phyloP scores from a whole-genome alignment of 2,888 invertebrate species.

The Imbricaverruca yamaguchii region DNA sequence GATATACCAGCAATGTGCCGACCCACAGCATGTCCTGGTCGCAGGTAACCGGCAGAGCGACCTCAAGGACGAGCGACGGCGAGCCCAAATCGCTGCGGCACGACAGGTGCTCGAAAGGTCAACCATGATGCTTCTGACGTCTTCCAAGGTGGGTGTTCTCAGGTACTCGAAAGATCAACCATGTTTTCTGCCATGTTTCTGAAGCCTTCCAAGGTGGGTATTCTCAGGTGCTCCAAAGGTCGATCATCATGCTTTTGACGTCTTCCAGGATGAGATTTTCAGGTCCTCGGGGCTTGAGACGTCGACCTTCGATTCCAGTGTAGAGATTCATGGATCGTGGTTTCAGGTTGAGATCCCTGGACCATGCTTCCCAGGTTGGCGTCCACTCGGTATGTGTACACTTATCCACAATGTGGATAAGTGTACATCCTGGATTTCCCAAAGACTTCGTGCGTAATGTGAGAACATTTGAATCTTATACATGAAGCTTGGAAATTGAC shows the following conservation, averaged over 20 bases:
- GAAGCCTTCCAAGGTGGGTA: slow-evolving; percentile 94
- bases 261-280: slow-evolving; percentile 72
- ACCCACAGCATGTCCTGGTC: too few relatives aligned
- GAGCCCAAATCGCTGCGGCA: slow-evolving; percentile 94
- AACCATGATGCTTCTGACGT: slow-evolving; percentile 91
- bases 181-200: slow-evolving; percentile 78
- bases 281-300: slow-evolving; percentile 64
- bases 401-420: too few relatives aligned
- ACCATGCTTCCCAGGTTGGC: too few relatives aligned
- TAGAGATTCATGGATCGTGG: slow-evolving; percentile 40
- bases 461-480: too few relatives aligned
- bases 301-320: slow-evolving; percentile 93
- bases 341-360: too few relatives aligned
- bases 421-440: too few relatives aligned
- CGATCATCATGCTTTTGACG: slow-evolving; percentile 92
- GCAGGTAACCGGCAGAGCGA: slow-evolving; percentile 40
- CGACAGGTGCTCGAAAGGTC: slow-evolving; percentile 90
- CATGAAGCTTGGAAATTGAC: too few relatives aligned
- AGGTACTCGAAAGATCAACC: slow-evolving; percentile 41
- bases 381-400: too few relatives aligned
- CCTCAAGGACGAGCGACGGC: slow-evolving; percentile 74
- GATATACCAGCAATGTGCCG: too few relatives aligned
- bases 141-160: slow-evolving; percentile 68
- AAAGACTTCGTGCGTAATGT: too few relatives aligned
- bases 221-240: slow-evolving; percentile 85